Conservation (phyloP, 2,113 vertebrate genomes). For the Cyanoliseus patagonus region DNA sequence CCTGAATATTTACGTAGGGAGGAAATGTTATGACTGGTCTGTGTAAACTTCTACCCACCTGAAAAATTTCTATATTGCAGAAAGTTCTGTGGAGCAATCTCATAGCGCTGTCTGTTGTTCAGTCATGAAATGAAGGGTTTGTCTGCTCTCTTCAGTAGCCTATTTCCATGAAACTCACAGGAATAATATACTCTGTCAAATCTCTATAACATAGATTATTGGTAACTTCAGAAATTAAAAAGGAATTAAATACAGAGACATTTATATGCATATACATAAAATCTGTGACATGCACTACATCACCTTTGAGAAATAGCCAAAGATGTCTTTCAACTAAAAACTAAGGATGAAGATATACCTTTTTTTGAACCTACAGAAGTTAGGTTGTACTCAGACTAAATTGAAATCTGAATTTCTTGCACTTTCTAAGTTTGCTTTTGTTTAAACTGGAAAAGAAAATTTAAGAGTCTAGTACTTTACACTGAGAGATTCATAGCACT, state of each 20-base stretch:
- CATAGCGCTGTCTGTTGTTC: not conserved
- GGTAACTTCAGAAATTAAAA: not conserved
- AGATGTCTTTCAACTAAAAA: not conserved
- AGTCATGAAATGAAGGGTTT: not conserved
- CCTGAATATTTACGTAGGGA: not conserved
- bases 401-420: not conserved
- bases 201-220: not conserved
- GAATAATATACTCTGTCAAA: not conserved
- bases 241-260: not conserved
- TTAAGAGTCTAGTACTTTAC: not conserved
- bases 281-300: not conserved
- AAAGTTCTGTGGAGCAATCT: not conserved
- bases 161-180: not conserved
- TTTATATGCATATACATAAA: not conserved
- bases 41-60: not conserved
- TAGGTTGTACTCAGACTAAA: not conserved
- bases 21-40: not conserved
- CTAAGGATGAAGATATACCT: not conserved
- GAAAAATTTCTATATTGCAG: not conserved
- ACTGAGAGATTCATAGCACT: not conserved
- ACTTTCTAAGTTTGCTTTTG: not conserved
- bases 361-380: not conserved
- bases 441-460: not conserved
- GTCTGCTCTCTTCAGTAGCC: not conserved
- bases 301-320: not conserved